Evolutionary conservation across 2,888 invertebrate genomes (phyloP).

Genomic region (Apomyelois bistriatella): DNA sequence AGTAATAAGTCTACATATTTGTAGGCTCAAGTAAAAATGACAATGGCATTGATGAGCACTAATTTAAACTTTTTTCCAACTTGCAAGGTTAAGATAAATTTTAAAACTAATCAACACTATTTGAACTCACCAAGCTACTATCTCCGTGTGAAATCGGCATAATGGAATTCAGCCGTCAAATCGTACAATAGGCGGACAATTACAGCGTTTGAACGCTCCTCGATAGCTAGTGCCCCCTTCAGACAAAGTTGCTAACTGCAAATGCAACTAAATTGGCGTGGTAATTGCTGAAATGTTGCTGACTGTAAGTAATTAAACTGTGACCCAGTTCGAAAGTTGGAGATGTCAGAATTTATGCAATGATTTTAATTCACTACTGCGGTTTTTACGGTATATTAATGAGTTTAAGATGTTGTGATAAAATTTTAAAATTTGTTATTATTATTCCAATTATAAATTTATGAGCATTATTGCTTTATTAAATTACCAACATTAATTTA

Average conservation of each 20-base stretch:
- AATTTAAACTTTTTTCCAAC: no score
- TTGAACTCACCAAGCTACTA: no score
- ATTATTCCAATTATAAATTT: no score
- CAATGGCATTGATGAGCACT: no score
- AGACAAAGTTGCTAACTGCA: constrained; percentile 15
- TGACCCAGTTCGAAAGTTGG: constrained; percentile 10
- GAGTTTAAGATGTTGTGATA: constrained; percentile 12
- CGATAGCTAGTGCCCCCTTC: constrained; percentile 37
- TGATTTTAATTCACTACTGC: constrained; percentile 4
- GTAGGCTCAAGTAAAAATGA: no score
- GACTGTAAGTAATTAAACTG: constrained; percentile 11
- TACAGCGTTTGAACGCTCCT: constrained; percentile 45
- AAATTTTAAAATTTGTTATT: not conserved
- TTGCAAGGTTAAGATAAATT: no score
- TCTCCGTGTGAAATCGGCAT: no score
- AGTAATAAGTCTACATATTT: no score
- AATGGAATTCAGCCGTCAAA: constrained; percentile 38
- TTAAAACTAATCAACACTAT: no score
- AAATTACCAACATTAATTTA: no score
- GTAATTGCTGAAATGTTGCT: constrained; percentile 12
- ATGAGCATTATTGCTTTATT: no score
- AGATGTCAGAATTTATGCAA: constrained; percentile 10
- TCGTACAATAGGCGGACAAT: constrained; percentile 52
- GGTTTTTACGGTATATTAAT: not conserved
- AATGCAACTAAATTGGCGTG: constrained; percentile 13